These are phyloP conservation scores for Drosophila koepferae DNA, from an alignment of 2,888 invertebrate species.

Conservation along the genomic window DNA sequence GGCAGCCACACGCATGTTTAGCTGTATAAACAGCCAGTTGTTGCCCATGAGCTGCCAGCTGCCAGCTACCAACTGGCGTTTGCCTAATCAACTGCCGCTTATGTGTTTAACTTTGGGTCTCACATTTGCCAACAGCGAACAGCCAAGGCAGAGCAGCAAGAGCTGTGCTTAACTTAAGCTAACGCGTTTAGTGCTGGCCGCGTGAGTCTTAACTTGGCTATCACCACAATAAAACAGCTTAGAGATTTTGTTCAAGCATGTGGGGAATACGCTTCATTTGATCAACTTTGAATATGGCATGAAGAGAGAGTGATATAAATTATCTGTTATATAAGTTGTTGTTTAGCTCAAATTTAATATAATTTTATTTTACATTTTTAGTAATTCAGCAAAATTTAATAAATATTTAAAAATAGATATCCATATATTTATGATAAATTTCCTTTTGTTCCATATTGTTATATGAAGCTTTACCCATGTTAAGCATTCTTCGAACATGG, in stretches of 20 bases:
- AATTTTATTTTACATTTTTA: too few relatives aligned
- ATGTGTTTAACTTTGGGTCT: conserved; percentile 76
- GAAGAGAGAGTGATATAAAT: too few relatives aligned
- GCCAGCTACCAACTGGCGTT: conserved; percentile 12
- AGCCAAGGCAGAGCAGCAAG: conserved; percentile 22
- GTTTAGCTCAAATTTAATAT: too few relatives aligned
- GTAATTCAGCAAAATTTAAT: too few relatives aligned
- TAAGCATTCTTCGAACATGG: neutral
- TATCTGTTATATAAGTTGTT: too few relatives aligned
- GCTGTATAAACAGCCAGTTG: conserved; percentile 34
- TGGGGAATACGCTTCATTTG: neutral
- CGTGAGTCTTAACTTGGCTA: conserved; percentile 8
- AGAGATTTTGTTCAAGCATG: too few relatives aligned
- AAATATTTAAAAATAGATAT: too few relatives aligned
- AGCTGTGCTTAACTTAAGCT: conserved; percentile 32
- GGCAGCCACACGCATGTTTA: conserved; percentile 57
- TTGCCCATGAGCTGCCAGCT: conserved; percentile 11
- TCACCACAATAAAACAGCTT: neutral
- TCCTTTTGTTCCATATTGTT: too few relatives aligned
- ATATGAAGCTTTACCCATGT: neutral
- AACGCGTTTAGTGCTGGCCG: conserved; percentile 12
- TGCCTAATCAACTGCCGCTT: conserved; percentile 77
- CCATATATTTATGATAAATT: neutral
- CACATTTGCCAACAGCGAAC: conserved; percentile 51
- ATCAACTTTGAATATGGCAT: too few relatives aligned